phyloP scores from a whole-genome alignment of 2,797 vertebrate species.

The Sebastes jordani region DNA sequence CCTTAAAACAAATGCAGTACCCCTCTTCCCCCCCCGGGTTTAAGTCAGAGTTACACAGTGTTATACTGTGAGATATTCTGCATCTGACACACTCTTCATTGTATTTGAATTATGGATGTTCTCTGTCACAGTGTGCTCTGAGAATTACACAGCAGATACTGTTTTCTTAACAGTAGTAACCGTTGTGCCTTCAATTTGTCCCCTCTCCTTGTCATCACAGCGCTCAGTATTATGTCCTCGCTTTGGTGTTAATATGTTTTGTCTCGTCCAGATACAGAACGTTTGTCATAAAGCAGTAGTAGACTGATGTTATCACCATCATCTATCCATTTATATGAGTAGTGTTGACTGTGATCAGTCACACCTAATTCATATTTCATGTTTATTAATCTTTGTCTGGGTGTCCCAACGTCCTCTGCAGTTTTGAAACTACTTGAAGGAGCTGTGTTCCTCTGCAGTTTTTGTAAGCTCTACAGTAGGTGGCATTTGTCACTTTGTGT shows the following conservation, averaged over 20 bases:
- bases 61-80: constrained; percentile 50
- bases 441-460: constrained; percentile 67
- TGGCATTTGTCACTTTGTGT: constrained; percentile 61
- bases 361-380: constrained; percentile 11
- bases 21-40: constrained; percentile 49
- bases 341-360: constrained; percentile 1
- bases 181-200: constrained; percentile 73
- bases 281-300: constrained; percentile 39
- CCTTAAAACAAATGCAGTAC: constrained; percentile 84
- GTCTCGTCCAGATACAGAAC: constrained; percentile 40
- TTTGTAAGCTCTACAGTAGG: constrained; percentile 72
- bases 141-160: constrained; percentile 37
- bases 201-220: constrained; percentile 27
- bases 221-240: constrained; percentile 67
- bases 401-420: constrained; percentile 57
- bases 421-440: constrained; percentile 82
- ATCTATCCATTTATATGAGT: background rate
- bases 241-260: constrained; percentile 40
- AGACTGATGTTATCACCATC: background rate
- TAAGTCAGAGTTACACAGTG: constrained; percentile 38
- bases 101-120: constrained; percentile 9
- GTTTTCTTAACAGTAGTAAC: constrained; percentile 58
- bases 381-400: constrained; percentile 20
- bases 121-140: constrained; percentile 59
- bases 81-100: constrained; percentile 38